Evolutionary conservation across 2,888 invertebrate genomes (phyloP).

Genomic region (Ypsolopha scabrella): DNA sequence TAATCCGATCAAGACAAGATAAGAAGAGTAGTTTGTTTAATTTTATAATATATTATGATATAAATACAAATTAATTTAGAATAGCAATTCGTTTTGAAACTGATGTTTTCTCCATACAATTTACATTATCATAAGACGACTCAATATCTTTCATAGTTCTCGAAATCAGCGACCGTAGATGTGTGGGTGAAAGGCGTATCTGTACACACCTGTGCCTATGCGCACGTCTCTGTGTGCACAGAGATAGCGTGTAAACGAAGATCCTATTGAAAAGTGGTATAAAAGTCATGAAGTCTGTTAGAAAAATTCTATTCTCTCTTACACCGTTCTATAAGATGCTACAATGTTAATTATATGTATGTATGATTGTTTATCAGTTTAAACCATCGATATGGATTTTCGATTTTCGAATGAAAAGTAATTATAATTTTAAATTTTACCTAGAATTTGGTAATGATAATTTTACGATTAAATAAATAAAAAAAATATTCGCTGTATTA

Average conservation of each 20-base stretch:
- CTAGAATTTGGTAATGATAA: too few relatives aligned
- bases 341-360: neutral
- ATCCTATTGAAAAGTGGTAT: conserved; percentile 52
- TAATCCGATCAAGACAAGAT: too few relatives aligned
- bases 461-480: too few relatives aligned
- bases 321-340: neutral
- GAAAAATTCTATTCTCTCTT: neutral
- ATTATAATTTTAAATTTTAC: too few relatives aligned
- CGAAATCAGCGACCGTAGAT: conserved; percentile 18
- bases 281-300: conserved; percentile 36
- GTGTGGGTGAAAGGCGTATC: conserved; percentile 57
- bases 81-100: too few relatives aligned
- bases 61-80: too few relatives aligned
- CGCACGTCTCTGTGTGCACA: conserved; percentile 30
- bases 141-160: conserved; percentile 25
- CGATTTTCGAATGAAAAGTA: too few relatives aligned
- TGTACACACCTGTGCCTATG: conserved; percentile 32
- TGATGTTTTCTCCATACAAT: too few relatives aligned
- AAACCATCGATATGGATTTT: too few relatives aligned
- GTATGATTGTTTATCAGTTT: neutral
- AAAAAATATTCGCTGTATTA: too few relatives aligned
- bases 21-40: too few relatives aligned
- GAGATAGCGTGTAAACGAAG: conserved; percentile 35
- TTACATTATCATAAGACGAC: conserved; percentile 12
- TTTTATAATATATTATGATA: too few relatives aligned